phyloP scores from a whole-genome alignment of 1,140 invertebrate species.

The Panagrolaimus sp. region DNA sequence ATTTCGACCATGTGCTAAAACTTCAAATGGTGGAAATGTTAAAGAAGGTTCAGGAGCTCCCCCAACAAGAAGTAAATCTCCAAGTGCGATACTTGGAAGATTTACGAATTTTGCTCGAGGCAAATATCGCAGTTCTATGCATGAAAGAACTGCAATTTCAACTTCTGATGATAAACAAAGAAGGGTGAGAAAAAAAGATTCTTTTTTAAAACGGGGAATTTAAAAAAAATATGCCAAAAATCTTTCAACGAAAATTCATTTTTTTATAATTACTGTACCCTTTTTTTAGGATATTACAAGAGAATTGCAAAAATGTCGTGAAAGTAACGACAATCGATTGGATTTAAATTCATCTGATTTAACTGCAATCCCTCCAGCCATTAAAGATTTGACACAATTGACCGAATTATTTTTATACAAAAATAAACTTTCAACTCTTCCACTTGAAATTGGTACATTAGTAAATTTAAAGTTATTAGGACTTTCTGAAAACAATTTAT shows the following conservation, averaged over 20 bases:
- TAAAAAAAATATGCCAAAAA: neutral
- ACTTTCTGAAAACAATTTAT: slow-evolving; percentile 92
- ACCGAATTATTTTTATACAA: slow-evolving; percentile 80
- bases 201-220: neutral
- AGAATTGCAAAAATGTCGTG: slow-evolving; percentile 73
- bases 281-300: slow-evolving; percentile 76
- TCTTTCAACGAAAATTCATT: neutral
- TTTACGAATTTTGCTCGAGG: slow-evolving; percentile 53
- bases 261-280: neutral
- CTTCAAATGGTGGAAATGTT: slow-evolving; percentile 15
- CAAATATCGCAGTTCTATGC: slow-evolving; percentile 52
- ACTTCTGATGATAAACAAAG: slow-evolving; percentile 36
- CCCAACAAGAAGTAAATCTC: slow-evolving; percentile 45
- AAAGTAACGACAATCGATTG: slow-evolving; percentile 15
- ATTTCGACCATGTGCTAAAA: slow-evolving; percentile 33
- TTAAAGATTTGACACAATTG: slow-evolving; percentile 83
- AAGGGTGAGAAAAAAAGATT: slow-evolving; percentile 33
- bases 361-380: slow-evolving; percentile 77
- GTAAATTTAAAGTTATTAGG: slow-evolving; percentile 80
- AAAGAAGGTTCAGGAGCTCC: slow-evolving; percentile 13
- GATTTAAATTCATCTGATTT: slow-evolving; percentile 13
- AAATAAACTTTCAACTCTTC: slow-evolving; percentile 85
- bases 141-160: slow-evolving; percentile 41
- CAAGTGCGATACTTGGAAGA: slow-evolving; percentile 54
- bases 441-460: slow-evolving; percentile 84